These are phyloP conservation scores for Limanda limanda DNA, from an alignment of 2,113 vertebrate species.

Conservation along the genomic window DNA sequence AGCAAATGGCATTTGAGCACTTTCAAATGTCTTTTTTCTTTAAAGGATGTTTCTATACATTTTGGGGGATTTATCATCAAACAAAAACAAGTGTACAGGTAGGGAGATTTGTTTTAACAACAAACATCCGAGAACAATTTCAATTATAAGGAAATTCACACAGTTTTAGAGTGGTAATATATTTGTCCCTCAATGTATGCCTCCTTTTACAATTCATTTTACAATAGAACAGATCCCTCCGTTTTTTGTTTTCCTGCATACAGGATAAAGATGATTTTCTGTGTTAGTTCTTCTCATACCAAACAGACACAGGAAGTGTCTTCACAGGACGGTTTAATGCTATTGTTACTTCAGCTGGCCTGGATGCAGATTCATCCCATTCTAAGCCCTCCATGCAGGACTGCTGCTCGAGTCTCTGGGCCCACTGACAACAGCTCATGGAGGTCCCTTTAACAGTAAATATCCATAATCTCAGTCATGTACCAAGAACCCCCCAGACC, in stretches of 20 bases:
- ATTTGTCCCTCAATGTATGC: too few relatives aligned
- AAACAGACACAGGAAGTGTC: conserved; percentile 3
- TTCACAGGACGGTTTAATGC: not conserved
- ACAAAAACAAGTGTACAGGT: not conserved
- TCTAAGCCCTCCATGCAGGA: not conserved
- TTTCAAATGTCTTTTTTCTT: not conserved
- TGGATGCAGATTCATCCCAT: conserved; percentile 3
- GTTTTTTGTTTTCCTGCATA: not conserved
- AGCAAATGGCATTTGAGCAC: too few relatives aligned
- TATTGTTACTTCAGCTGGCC: conserved; percentile 16
- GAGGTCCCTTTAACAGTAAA: not conserved
- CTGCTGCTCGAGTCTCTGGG: not conserved
- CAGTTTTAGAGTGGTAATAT: too few relatives aligned
- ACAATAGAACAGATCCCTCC: too few relatives aligned
- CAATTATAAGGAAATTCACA: not conserved
- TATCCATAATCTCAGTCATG: not conserved
- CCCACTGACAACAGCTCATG: not conserved
- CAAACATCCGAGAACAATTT: too few relatives aligned
- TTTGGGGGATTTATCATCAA: not conserved
- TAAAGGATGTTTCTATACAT: not conserved
- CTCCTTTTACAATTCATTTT: too few relatives aligned
- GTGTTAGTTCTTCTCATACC: not conserved
- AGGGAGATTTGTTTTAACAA: too few relatives aligned
- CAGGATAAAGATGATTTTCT: not conserved
- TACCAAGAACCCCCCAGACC: not conserved